Base-by-base conservation (phyloP, 2,888 invertebrate species). In the Nomada hirtipes region DNA sequence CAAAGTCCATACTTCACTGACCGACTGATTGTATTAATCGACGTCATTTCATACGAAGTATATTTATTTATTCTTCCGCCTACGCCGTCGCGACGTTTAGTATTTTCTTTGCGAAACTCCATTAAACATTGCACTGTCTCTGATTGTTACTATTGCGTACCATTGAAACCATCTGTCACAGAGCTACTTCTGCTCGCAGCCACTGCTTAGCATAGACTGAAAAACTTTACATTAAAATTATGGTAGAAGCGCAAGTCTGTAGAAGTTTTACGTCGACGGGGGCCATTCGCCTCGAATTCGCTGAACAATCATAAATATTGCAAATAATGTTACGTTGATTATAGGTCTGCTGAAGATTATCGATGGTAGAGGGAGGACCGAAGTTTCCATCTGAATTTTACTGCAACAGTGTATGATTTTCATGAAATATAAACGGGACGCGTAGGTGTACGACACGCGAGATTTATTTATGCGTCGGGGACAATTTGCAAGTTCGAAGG, bases 21-120 rank as follows among this genome's bases (percentile, higher is more conserved):
- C 2, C 36, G 55, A 61, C 71, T 79, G 29, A 85, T 74, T 23
- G 79, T 83, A 36, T 20, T 79, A n/a, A 52, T 64, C 4, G 68
- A 1, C 11, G 52, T 52, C 59, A 76, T 79, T 57, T 60, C n/a
- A 1, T 23, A 11, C 0, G 18, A 15, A 36, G 42, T 18, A 7
- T 4, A 11, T 4, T 26, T 57, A 18, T 26, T 0, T 23, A 47
- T 29, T n/a, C 4, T 0, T 9, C 18, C 10, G 47, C 13, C 36
- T 23, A 13, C n/a, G 47, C 23, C 47, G 1, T n/a, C n/a, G 44
- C 13, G 18, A 7, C 0, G 0, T 3, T 23, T 9, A 2, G 15
- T 18, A 13, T 15, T 52, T 10, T 3, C 15, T 15, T 15, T 67
- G 29, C 15, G 13, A 10, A 50, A 67, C 13, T 47, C 47, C 47